Conservation (phyloP, 1,140 invertebrate species). For the Psilanteris sp. region DNA sequence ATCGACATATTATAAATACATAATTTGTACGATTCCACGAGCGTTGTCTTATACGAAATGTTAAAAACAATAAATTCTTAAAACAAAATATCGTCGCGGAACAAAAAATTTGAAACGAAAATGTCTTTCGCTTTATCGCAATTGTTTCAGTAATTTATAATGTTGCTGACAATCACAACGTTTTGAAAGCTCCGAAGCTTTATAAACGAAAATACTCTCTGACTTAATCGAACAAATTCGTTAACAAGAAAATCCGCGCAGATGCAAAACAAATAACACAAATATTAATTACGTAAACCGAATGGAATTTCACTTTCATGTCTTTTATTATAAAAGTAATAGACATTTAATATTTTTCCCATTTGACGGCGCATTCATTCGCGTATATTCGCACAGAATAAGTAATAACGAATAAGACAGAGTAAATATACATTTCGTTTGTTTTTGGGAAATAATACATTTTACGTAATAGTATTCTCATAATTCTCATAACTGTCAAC, state of each 20-base stretch:
- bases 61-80: no score
- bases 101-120: no score
- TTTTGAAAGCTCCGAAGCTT: no score
- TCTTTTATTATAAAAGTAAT: slow-evolving; percentile 17
- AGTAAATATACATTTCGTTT: slow-evolving; percentile 10
- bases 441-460: slow-evolving; percentile 22
- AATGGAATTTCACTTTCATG: slow-evolving; percentile 24
- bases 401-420: slow-evolving; percentile 9
- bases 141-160: no score
- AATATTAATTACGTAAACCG: slow-evolving; percentile 24
- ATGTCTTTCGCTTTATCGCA: no score
- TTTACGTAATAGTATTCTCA: slow-evolving; percentile 30
- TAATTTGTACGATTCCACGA: no score
- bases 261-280: slow-evolving; percentile 16
- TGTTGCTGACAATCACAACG: no score
- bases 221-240: slow-evolving; percentile 22
- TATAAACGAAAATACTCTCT: slow-evolving; percentile 1
- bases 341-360: slow-evolving; percentile 21
- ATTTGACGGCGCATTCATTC: slow-evolving; percentile 17
- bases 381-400: slow-evolving; percentile 10
- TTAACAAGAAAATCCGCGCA: slow-evolving; percentile 6
- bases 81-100: no score
- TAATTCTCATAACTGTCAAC: slow-evolving; percentile 25
- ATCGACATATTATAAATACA: no score
- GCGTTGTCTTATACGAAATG: no score